These are phyloP conservation scores for Antechinus flavipes DNA, from an alignment of 2,113 vertebrate genomes.

Conservation along the genomic window DNA sequence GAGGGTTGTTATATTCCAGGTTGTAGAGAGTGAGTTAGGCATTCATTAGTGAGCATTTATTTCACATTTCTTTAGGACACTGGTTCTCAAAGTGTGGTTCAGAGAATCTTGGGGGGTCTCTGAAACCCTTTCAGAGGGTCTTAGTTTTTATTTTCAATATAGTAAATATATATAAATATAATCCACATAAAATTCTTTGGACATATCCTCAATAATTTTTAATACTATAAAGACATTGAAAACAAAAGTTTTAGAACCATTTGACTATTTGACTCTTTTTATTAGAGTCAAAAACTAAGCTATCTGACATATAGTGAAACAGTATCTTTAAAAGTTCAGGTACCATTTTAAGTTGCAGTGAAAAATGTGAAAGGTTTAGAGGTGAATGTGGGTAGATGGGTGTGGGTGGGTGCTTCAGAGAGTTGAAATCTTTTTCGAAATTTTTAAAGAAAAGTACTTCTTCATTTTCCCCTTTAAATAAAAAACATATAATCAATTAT, in stretches of 20 bases:
- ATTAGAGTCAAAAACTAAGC: not conserved
- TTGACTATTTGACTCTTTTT: no score
- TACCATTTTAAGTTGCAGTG: not conserved
- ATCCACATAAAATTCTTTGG: no score
- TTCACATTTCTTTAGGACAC: not conserved
- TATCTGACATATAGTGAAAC: not conserved
- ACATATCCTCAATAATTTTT: no score
- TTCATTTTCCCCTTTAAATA: not conserved
- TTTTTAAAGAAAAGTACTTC: not conserved
- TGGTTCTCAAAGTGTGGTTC: no score
- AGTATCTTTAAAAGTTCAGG: not conserved
- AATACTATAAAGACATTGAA: no score
- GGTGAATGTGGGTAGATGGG: no score
- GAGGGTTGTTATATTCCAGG: slow-evolving; percentile 54
- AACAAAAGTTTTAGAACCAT: no score
- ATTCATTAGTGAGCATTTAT: not conserved
- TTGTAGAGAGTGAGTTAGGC: not conserved
- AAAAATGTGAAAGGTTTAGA: not conserved
- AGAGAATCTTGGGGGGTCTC: no score
- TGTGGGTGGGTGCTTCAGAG: not conserved
- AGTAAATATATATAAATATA: no score
- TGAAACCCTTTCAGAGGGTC: no score
- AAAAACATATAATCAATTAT: not conserved
- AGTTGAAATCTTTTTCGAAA: not conserved
- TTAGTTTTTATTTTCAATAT: no score